phyloP scores from a whole-genome alignment of 2,797 vertebrate genomes.

The Eurystomus glaucurus region DNA sequence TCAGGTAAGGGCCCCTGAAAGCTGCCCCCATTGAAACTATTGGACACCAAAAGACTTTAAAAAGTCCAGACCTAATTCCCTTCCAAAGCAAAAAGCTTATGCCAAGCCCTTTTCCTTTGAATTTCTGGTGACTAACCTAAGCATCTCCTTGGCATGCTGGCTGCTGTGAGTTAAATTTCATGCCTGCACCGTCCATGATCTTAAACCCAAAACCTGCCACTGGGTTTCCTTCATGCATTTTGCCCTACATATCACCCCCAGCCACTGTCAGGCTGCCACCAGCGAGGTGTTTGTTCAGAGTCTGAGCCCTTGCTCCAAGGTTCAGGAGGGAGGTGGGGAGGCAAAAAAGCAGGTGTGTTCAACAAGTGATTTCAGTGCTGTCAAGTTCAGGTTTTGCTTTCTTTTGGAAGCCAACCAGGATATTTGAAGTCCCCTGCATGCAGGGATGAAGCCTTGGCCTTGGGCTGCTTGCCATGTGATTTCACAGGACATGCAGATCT shows the following conservation, averaged over 20 bases:
- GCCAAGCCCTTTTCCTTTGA: background rate
- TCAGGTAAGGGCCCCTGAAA: background rate
- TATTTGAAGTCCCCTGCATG: accelerated
- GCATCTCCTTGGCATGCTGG: accelerated
- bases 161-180: background rate
- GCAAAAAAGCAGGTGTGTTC: background rate
- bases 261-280: background rate
- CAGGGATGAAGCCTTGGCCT: background rate
- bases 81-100: background rate
- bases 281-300: accelerated
- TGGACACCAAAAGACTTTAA: background rate
- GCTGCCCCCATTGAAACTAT: background rate
- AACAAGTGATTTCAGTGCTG: accelerated
- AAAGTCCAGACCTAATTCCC: background rate
- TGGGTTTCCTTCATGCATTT: background rate
- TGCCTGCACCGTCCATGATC: background rate
- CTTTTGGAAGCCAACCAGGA: background rate
- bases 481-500: background rate
- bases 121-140: background rate
- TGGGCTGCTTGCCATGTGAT: accelerated
- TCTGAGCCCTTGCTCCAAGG: accelerated
- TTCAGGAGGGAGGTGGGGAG: background rate
- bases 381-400: background rate
- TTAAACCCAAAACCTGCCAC: background rate
- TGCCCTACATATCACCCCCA: background rate